Evolutionary conservation across 2,888 invertebrate species (phyloP), one percentile per base, ranked within the genome.

Genomic region (Megastigmus dorsalis): DNA sequence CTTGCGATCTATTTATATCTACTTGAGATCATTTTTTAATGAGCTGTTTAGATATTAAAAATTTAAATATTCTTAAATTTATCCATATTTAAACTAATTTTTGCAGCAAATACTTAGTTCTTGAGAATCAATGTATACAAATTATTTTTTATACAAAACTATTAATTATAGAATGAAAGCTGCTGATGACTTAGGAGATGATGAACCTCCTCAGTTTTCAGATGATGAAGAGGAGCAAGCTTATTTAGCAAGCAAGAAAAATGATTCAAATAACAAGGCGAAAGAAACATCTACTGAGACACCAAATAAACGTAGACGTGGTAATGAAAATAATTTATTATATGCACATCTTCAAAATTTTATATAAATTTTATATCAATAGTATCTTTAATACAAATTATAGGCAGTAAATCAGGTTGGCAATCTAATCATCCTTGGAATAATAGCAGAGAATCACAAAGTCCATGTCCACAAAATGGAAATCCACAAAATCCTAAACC

Each of bases 191-290:
- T 95, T 95, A 0, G 97, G 96, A 94, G 91, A 93, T 79, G 91
- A 95, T 84, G 97, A 97, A 86, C 92, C 93, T 13, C 97, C 97
- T 0, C 96, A 96, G 33, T 97, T 92, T 88, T 97, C 97, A 0
- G 97, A 97, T 85, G 97, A 97, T 84, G 97, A 97, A 82, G 91
- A 93, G 74, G 97, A 97, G 83, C 90, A 91, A 73, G 79, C 80
- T n/a, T 86, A 86, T 76, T 84, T 83, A 55, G 82, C 80, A 54
- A 77, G 75, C 48, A 59, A 83, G 6, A 82, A 81, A 54, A 77
- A 81, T 20, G 80, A 83, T 55, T 77, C 82, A 62, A 67, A 66
- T 13, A 77, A 78, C 3, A 77, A 75, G 28, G 18, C 66, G 75
- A 73, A 76, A 41, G 70, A 66, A n/a, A 15, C 60, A 43, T 15